Evolutionary conservation across 1,140 invertebrate genomes (phyloP), one percentile per base, ranked within the genome.

Genomic region (Leptinotarsa lineolata): DNA sequence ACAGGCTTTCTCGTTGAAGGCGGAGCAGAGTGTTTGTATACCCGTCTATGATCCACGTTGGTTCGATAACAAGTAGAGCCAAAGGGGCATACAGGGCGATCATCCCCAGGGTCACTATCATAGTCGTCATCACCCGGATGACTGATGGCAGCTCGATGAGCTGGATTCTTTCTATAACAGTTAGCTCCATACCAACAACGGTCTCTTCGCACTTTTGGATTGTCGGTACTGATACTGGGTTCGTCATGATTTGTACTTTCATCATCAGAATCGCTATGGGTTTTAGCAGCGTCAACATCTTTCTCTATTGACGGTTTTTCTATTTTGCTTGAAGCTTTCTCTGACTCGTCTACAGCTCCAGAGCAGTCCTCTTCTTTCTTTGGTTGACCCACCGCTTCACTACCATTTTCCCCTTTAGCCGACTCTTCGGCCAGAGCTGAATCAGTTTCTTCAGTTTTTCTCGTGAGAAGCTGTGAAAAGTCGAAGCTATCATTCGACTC

Each of bases 71-170:
- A 89, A 11, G 73, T 65, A 16, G 80, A 76, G 11, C 89, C 88
- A 73, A 86, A 89, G 39, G 81, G 81, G 81, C 89, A 89, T 74
- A 86, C 81, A 8, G 87, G 84, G 66, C 86, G 82, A 46, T 84
- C 74, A 75, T 88, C 87, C 58, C 84, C 80, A 21, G 77, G 76
- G 69, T 81, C 77, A 18, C 75, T 45, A 12, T 85, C 80, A 75
- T 87, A 90, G 78, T 89, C 89, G 4, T 80, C 59, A 83, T 90
- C 89, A 11, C 85, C 83, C 30, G 84, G 84, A 80, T 88, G 87
- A 78, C 85, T 85, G 60, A 81, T 87, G 65, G 80, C 72, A 20
- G 59, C 68, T 78, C 80, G 86, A 67, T 87, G 87, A 16, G 81
- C 72, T 12, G 74, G 21, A 83, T 84, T 87, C 79, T 81, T 83